Evolutionary conservation across 2,797 vertebrate genomes (phyloP).

Genomic region (Poeciliopsis paucimaculata): DNA sequence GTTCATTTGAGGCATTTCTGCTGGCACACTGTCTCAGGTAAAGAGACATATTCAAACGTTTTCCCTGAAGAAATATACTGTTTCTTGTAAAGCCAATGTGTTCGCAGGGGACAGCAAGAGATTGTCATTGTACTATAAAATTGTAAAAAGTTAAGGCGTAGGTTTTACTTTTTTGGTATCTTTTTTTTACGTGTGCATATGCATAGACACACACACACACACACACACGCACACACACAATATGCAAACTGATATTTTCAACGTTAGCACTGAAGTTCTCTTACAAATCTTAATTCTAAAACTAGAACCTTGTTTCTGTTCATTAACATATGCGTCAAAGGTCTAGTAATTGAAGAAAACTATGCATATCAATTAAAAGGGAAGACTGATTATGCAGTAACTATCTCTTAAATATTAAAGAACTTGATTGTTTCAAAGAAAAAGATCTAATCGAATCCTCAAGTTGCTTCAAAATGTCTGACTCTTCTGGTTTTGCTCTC

Average conservation of each 20-base stretch:
- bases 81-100: neutral
- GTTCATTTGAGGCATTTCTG: neutral
- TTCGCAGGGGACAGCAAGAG: neutral
- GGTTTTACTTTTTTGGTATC: no score
- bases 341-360: neutral
- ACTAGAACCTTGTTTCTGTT: neutral
- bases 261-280: neutral
- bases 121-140: neutral
- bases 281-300: neutral
- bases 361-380: neutral
- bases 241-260: neutral
- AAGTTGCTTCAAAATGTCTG: neutral
- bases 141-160: no score
- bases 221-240: neutral
- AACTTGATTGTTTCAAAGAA: neutral
- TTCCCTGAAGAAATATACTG: neutral
- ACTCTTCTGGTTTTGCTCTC: neutral
- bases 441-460: neutral
- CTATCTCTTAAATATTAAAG: neutral
- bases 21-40: neutral
- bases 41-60: neutral
- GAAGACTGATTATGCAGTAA: neutral
- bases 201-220: neutral
- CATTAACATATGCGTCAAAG: neutral
- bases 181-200: no score